Base-by-base conservation (phyloP, 2,797 vertebrate species). In the Megalops cyprinoides region DNA sequence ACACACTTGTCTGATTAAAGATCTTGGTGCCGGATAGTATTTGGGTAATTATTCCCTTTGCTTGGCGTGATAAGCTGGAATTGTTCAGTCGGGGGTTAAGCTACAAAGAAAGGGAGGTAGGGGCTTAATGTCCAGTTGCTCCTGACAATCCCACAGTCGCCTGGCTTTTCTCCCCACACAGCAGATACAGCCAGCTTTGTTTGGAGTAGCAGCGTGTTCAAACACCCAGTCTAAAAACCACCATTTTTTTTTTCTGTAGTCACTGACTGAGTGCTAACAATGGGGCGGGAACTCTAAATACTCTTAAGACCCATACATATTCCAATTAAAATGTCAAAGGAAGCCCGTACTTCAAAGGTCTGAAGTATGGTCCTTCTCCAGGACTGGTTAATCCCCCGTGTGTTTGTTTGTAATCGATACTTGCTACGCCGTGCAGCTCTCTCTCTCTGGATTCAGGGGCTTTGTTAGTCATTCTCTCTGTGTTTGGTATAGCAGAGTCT, bases 381-480 rank as follows among this genome's bases (percentile, higher is more conserved):
- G 87, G 88, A 85, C 90, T 93, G 91, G 92, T 91, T 92, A 91
- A 93, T 94, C 92, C 90, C 86, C 69, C 60, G 46, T 87, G 88
- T 87, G 89, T 91, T n/a, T 93, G 91, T 94, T 92, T 94, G 93
- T 93, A 93, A 94, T 94, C 93, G 92, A 92, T 90, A 90, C 91
- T 92, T 85, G 87, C 87, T 85, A 89, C 31, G 7, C 28, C 25
- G 44, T 75, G 28, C 46, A 51, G 42, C 84, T 88, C 88, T 92
- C 90, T 92, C 90, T 87, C 90, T 84, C 88, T 89, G 92, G 86
- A 87, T 93, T 91, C 89, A 90, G 89, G 85, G 84, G 89, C 87
- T 82, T 88, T 90, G 90, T 90, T 89, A 86, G 89, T 86, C 90
- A 85, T 83, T 55, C 77, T 86, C 87, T 79, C 80, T 77, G 82